Base-by-base conservation (phyloP, 1,140 invertebrate genomes). In the Goniozus legneri region DNA sequence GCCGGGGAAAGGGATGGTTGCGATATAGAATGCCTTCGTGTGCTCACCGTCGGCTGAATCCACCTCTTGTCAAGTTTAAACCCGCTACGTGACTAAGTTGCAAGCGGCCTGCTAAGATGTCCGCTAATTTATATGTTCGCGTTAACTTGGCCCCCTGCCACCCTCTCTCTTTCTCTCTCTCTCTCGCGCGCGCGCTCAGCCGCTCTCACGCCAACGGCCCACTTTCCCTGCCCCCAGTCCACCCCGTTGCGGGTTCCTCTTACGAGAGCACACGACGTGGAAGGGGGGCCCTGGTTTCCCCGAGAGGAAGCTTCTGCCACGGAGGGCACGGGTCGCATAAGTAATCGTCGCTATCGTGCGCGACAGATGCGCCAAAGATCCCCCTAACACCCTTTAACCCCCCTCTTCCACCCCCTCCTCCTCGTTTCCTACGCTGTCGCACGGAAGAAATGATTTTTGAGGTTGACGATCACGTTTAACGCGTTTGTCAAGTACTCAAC, bases 41-140 rank as follows among this genome's bases (percentile, higher is more conserved):
- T 37, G 53, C 50, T 50, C 35, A 42, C 52, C 47, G 38, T 44
- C 31, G 53, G n/a, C 22, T 50, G 50, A 54, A 64, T 65, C 64
- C 62, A 58, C 58, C 65, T 68, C 67, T 66, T 74, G 71, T 74
- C 71, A 74, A 74, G 71, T 73, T 74, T 74, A 74, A 74, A 74
- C 68, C 70, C 61, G 55, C 62, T 74, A 74, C 71, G 71, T 74
- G 71, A 74, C 71, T 73, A 74, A 73, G 69, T 74, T 74, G 70
- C 70, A 74, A 74, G 71, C 67, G 67, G 70, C 71, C 71, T 74
- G 71, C 69, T 74, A 74, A 74, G 71, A 74, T 74, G 71, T 71
- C 71, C 71, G 69, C 71, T 74, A 74, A 74, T 74, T 74, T 74
- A 74, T 74, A 74, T 73, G 70, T 74, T 71, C 70, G 69, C 69